Conservation (phyloP, 1,140 invertebrate species). For the Drosophila sechellia region DNA sequence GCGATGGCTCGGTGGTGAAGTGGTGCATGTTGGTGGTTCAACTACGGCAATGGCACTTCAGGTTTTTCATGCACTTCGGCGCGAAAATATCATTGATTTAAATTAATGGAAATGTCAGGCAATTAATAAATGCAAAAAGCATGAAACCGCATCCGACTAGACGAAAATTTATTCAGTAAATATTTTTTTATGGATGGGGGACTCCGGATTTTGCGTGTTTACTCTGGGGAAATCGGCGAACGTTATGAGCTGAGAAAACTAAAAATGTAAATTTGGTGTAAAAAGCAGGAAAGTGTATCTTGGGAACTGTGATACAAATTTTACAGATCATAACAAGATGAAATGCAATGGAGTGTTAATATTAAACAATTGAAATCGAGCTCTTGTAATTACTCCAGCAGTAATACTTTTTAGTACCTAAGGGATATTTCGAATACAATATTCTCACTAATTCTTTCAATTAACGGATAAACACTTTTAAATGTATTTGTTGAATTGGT, state of each 20-base stretch:
- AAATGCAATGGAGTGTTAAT: no score
- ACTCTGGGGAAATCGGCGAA: background rate
- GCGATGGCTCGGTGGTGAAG: slow-evolving; percentile 7
- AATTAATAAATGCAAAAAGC: slow-evolving; percentile 84
- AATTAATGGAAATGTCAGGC: slow-evolving; percentile 84
- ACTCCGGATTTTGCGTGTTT: background rate
- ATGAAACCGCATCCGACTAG: slow-evolving; percentile 41
- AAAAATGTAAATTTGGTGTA: background rate
- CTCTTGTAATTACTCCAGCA: no score
- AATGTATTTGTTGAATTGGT: background rate
- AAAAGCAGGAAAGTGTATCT: background rate
- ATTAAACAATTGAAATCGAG: background rate
- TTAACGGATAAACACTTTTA: background rate
- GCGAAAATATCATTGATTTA: slow-evolving; percentile 81
- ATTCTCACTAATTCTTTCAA: background rate
- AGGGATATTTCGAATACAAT: background rate
- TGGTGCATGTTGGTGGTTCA: slow-evolving; percentile 1
- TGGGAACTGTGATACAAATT: background rate
- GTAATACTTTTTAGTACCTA: no score
- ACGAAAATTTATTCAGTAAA: slow-evolving; percentile 1
- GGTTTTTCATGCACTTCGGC: slow-evolving; percentile 50
- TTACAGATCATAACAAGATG: background rate
- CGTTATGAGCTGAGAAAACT: background rate
- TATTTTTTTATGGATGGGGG: background rate
- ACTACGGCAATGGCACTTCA: slow-evolving; percentile 24